A percentile compares a stretch with the other conserved stretches of the same genome.
phyloP scores from a whole-genome alignment of 2,888 invertebrate genomes.

The Opisthograptis luteolata region DNA sequence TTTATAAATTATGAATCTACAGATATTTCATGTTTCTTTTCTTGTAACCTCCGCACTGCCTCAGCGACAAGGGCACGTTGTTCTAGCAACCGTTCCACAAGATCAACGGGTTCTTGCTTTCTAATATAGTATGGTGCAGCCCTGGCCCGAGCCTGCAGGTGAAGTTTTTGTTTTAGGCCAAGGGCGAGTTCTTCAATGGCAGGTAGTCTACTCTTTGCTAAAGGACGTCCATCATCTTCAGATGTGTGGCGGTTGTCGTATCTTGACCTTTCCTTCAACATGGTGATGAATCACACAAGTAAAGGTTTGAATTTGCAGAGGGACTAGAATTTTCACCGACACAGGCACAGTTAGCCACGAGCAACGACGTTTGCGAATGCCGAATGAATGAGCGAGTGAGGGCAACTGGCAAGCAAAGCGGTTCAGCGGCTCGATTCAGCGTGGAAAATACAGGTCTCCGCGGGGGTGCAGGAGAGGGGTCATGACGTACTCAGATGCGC shows the following conservation, averaged over 20 bases:
- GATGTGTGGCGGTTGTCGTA: slow-evolving; percentile 64
- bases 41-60: slow-evolving; percentile 80
- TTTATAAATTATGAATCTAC: slow-evolving; percentile 81
- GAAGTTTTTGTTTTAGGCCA: slow-evolving; percentile 81
- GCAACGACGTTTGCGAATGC: slow-evolving; percentile 78
- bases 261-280: slow-evolving; percentile 79
- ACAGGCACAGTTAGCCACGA: slow-evolving; percentile 62
- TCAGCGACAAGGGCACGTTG: slow-evolving; percentile 82
- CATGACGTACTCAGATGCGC: slow-evolving; percentile 81
- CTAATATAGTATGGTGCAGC: slow-evolving; percentile 81
- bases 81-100: slow-evolving; percentile 76
- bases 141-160: slow-evolving; percentile 79
- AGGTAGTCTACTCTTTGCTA: slow-evolving; percentile 71
- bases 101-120: slow-evolving; percentile 82
- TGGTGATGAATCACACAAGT: slow-evolving; percentile 50
- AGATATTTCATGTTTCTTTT: slow-evolving; percentile 80
- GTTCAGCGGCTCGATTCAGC: slow-evolving; percentile 63
- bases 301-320: slow-evolving; percentile 49
- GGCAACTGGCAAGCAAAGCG: too few relatives aligned
- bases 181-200: slow-evolving; percentile 78
- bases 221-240: slow-evolving; percentile 65
- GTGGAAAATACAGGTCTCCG: slow-evolving; percentile 71
- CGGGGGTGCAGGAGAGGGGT: slow-evolving; percentile 65
- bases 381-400: slow-evolving; percentile 82
- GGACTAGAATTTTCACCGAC: slow-evolving; percentile 63